These are phyloP conservation scores for Stramonita haemastoma DNA, from an alignment of 2,888 invertebrate species.

Conservation along the genomic window DNA sequence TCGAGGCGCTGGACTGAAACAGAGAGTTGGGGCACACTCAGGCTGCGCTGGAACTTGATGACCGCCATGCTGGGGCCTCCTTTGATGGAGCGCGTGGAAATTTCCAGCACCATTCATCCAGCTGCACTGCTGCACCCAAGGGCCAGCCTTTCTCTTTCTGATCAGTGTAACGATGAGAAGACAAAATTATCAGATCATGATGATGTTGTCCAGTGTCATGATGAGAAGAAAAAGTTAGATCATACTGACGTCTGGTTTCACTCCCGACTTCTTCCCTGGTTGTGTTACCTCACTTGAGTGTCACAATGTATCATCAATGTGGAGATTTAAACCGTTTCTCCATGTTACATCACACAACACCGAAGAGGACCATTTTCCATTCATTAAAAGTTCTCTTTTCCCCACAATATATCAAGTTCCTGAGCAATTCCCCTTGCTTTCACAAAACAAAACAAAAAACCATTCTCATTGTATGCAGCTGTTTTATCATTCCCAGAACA, in stretches of 20 bases:
- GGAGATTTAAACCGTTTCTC: too few species aligned
- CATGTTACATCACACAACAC: too few species aligned
- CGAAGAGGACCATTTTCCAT: too few species aligned
- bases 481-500: neutral
- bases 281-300: too few species aligned
- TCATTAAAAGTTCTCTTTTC: too few species aligned
- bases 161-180: neutral
- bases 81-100: slow-evolving; percentile 27
- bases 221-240: too few species aligned
- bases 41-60: slow-evolving; percentile 82
- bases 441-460: neutral
- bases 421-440: neutral
- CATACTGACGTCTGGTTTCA: too few species aligned
- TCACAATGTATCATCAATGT: too few species aligned
- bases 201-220: too few species aligned
- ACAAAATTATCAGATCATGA: neutral
- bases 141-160: neutral
- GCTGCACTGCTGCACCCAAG: neutral
- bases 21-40: slow-evolving; percentile 81
- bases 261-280: too few species aligned
- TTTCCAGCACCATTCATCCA: slow-evolving; percentile 35
- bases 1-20: slow-evolving; percentile 91
- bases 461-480: neutral
- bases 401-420: too few species aligned
- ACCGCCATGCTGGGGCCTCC: slow-evolving; percentile 42